Evolutionary conservation across 1,140 invertebrate genomes (phyloP).

Genomic region (Drosophila virilis): DNA sequence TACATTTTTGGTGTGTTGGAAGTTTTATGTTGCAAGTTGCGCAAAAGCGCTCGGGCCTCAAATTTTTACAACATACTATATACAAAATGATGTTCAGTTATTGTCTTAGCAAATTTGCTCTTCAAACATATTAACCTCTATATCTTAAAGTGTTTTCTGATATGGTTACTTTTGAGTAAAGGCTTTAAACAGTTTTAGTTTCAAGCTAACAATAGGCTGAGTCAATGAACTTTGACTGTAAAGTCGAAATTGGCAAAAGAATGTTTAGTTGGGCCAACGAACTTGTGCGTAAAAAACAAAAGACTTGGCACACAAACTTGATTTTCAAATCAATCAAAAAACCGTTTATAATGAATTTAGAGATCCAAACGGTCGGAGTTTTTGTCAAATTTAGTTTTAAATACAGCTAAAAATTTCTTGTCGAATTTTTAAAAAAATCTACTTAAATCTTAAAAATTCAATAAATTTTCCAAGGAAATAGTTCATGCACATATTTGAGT

Average conservation of each 20-base stretch:
- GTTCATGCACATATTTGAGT: slow-evolving; percentile 9
- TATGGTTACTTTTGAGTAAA: slow-evolving; percentile 8
- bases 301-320: slow-evolving; percentile 53
- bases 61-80: background rate
- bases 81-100: slow-evolving; percentile 7
- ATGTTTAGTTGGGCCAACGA: slow-evolving; percentile 2
- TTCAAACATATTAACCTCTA: background rate
- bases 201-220: slow-evolving; percentile 7
- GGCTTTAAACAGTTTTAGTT: slow-evolving; percentile 5
- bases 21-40: slow-evolving; percentile 43
- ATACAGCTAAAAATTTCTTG: background rate
- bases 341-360: slow-evolving; percentile 11
- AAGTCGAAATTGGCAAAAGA: slow-evolving; percentile 6
- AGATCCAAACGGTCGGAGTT: background rate
- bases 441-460: background rate
- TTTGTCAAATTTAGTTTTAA: too few relatives aligned
- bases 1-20: slow-evolving; percentile 20
- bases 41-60: slow-evolving; percentile 27
- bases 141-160: background rate
- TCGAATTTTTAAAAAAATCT: slow-evolving; percentile 52
- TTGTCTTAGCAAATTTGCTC: slow-evolving; percentile 2
- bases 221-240: slow-evolving; percentile 43
- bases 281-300: slow-evolving; percentile 23
- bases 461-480: background rate
- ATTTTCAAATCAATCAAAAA: slow-evolving; percentile 6